These are phyloP conservation scores for Pangasius djambal DNA, from an alignment of 2,797 vertebrate genomes.

Conservation along the genomic window DNA sequence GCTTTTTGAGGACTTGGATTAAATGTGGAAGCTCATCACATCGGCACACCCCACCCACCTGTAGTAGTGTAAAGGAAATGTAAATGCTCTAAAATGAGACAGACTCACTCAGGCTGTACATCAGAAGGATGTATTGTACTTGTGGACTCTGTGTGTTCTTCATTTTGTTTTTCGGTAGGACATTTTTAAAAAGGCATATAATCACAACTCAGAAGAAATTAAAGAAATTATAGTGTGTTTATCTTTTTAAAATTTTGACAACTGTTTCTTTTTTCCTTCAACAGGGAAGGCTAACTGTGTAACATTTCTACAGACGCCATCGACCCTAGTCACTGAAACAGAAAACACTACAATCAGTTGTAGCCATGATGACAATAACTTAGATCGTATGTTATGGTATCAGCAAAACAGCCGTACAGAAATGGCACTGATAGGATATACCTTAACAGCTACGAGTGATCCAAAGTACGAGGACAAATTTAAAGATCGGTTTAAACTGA, in stretches of 20 bases:
- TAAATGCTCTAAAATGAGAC: not conserved
- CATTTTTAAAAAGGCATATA: not conserved
- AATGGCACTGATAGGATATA: not conserved
- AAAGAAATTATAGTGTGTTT: not conserved
- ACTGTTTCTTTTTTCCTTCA: slow-evolving; percentile 2
- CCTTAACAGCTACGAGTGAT: rapidly evolving
- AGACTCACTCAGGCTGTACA: not conserved
- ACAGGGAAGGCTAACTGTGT: not conserved
- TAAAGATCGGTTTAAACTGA: slow-evolving; percentile 8
- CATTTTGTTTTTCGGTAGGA: slow-evolving; percentile 36
- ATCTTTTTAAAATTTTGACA: too few species aligned
- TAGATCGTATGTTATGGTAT: slow-evolving; percentile 48
- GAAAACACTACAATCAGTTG: not conserved
- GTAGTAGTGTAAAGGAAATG: not conserved
- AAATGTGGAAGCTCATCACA: not conserved
- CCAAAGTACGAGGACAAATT: slow-evolving; percentile 32
- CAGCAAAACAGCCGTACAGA: slow-evolving; percentile 36
- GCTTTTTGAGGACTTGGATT: not conserved
- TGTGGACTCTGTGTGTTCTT: slow-evolving; percentile 8
- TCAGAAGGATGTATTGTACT: slow-evolving; percentile 26
- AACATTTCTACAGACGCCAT: slow-evolving; percentile 1
- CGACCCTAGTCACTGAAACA: not conserved
- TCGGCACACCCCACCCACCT: not conserved
- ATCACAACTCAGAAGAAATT: not conserved
- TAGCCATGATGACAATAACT: slow-evolving; percentile 29